Base-by-base conservation (phyloP, 2,113 vertebrate species). In the Varanus komodoensis region DNA sequence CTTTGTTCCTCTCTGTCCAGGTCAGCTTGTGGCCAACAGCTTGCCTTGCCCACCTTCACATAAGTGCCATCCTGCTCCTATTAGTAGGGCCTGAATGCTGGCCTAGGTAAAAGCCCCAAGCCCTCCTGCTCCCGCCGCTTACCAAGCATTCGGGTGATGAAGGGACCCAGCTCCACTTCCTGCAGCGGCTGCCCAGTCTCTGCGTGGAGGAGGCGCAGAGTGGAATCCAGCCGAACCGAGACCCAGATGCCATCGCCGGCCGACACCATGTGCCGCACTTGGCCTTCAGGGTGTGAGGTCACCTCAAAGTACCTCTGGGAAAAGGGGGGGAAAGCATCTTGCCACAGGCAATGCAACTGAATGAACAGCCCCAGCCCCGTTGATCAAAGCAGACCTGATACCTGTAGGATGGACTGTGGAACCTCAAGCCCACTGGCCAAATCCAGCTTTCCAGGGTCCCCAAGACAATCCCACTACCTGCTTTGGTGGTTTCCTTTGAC, bases 271-370 rank as follows among this genome's bases (percentile, higher is more conserved):
- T 94, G 93, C 34, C 93, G 93, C 32, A 94, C 94, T 29, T 94
- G 94, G n/a, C 93, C 94, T 87, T 94, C 91, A 17, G 89, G 50
- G 48, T 90, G 94, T 2, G 78, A 78, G 1, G 92, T 87, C 82
- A 90, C 93, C 74, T 94, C 94, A 83, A 94, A 94, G 87, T 88
- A 94, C 82, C 91, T 84, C 94, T 94, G 82, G 69, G 64, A 69
- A 52, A 67, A 69, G 5, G 34, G 48, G 50, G 34, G 61, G 50
- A 90, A 80, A 38, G 2, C 15, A 52, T 23, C 34, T 44, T 74
- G n/a, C 32, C 38, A 32, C 21, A 67, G 44, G 44, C 32, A 82
- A 5, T 2, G 7, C 38, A 44, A 44, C 38, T 44, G 38, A 1
- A 44, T 44, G 38, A 44, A 44, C 38, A 44, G 38, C 38, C 38